These are phyloP conservation scores for Lepidurus couesii DNA, from an alignment of 1,140 invertebrate genomes.

Conservation along the genomic window DNA sequence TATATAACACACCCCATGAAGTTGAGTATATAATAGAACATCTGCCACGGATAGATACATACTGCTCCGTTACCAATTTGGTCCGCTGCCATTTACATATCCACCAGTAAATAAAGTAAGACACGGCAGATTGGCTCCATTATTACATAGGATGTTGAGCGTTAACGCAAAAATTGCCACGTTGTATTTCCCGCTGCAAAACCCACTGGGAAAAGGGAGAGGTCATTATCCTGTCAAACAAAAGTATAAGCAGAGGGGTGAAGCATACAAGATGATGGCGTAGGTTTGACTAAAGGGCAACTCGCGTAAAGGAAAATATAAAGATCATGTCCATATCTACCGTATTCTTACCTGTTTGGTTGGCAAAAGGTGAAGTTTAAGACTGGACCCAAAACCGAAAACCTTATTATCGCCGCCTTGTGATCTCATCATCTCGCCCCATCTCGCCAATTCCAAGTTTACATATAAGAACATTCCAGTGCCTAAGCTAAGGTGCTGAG, in stretches of 20 bases:
- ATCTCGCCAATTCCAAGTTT: not conserved
- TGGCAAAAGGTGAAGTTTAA: not conserved
- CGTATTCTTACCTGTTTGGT: not conserved
- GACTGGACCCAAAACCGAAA: not conserved
- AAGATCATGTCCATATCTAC: not conserved
- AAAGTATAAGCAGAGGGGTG: not conserved
- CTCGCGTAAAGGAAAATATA: not conserved
- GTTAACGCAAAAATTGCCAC: not conserved
- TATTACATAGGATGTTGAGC: not conserved
- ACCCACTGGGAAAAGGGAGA: not conserved
- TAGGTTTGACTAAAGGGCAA: not conserved
- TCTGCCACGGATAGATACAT: slow-evolving; percentile 1
- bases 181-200: not conserved
- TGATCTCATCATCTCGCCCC: not conserved
- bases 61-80: not conserved
- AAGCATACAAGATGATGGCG: not conserved
- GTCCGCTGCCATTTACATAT: not conserved
- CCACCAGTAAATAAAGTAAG: not conserved
- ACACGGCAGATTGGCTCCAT: not conserved
- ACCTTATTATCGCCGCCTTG: not conserved
- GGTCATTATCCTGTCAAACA: not conserved
- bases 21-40: not conserved
- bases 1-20: not conserved
- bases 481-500: not conserved
- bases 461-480: not conserved